phyloP scores from a whole-genome alignment of 2,113 vertebrate genomes.

The Oreochromis spilurus region DNA sequence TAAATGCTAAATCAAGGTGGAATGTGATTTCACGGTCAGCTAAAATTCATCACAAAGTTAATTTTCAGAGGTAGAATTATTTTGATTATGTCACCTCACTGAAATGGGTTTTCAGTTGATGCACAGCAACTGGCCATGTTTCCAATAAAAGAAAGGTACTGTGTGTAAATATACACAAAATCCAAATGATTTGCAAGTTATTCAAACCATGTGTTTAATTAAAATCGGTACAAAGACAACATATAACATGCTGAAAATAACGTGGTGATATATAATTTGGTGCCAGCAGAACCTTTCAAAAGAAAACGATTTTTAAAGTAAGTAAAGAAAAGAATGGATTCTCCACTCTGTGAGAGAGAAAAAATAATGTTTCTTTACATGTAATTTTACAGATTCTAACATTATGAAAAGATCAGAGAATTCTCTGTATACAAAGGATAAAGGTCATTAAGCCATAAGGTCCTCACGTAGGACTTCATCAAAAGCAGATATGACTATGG shows the following conservation, averaged over 20 bases:
- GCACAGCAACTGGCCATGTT: background rate
- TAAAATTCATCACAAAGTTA: conserved; percentile 27
- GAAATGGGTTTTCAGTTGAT: conserved; percentile 11
- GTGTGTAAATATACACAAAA: background rate
- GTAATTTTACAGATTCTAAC: background rate
- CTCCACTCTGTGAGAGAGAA: rapidly evolving
- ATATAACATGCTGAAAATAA: background rate
- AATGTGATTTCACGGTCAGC: conserved; percentile 34
- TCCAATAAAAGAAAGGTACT: background rate
- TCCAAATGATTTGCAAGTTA: background rate
- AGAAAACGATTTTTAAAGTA: background rate
- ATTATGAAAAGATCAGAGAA: background rate
- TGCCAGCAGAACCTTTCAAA: background rate
- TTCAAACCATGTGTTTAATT: background rate
- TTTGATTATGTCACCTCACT: conserved; percentile 1
- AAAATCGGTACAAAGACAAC: background rate
- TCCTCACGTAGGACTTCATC: background rate
- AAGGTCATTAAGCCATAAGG: background rate
- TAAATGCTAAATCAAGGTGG: conserved; percentile 39
- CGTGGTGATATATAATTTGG: background rate
- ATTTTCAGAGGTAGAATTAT: conserved; percentile 21
- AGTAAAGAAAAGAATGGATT: background rate
- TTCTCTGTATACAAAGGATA: background rate
- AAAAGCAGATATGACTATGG: background rate
- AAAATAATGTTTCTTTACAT: background rate